Conservation (phyloP, 2,797 vertebrate genomes). For the Dallia pectoralis region DNA sequence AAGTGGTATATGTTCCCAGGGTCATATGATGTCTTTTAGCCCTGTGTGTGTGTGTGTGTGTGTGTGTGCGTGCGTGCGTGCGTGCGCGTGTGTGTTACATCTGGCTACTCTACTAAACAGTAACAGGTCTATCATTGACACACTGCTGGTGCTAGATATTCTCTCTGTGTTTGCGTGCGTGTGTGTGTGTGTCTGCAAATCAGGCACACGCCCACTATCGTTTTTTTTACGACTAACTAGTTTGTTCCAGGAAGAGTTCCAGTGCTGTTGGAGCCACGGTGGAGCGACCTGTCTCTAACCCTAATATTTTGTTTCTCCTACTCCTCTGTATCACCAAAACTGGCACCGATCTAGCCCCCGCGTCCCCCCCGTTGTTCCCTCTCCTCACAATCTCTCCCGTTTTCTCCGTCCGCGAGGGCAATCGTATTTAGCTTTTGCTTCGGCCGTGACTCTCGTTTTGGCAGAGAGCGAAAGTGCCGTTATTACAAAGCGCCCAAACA, state of each 20-base stretch:
- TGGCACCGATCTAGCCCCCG: constrained; percentile 27
- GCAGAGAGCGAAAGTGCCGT: constrained; percentile 29
- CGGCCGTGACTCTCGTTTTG: constrained; percentile 41
- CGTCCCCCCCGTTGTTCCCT: constrained; percentile 24
- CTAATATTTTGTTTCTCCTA: constrained; percentile 51
- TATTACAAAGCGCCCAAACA: background rate
- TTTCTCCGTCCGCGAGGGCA: constrained; percentile 42
- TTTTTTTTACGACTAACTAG: background rate
- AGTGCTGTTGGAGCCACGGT: background rate
- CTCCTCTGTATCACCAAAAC: constrained; percentile 52
- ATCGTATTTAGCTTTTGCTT: constrained; percentile 50
- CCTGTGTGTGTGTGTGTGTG: constrained; percentile 78
- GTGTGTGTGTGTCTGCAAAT: no score
- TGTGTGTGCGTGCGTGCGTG: constrained; percentile 80
- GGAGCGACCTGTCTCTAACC: background rate
- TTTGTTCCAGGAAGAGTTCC: background rate
- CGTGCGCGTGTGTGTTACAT: constrained; percentile 66
- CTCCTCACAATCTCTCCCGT: constrained; percentile 42
- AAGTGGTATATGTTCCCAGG: constrained; percentile 78
- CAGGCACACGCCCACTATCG: no score
- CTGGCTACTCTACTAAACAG: constrained; percentile 79
- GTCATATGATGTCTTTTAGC: constrained; percentile 89
- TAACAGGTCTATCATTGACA: constrained; percentile 91
- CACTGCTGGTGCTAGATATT: constrained; percentile 51
- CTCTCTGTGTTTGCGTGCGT: background rate